Evolutionary conservation across 2,888 invertebrate species (phyloP).

Genomic region (Acleris laterana): DNA sequence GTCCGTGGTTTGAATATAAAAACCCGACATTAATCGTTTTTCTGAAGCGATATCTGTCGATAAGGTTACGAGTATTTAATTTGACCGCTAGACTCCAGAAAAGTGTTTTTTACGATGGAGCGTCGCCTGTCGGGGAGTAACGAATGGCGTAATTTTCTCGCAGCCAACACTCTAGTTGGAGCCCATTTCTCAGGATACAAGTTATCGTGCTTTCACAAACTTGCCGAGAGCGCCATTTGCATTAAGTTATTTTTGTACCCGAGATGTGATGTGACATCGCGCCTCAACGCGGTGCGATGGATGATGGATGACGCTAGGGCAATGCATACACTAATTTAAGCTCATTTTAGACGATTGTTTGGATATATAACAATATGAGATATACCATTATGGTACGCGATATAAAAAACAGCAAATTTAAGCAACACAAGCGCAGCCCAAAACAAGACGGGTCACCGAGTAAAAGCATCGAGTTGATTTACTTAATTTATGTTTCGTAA

Average conservation of each 20-base stretch:
- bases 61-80: conserved; percentile 22
- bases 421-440: no score
- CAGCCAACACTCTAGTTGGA: conserved; percentile 40
- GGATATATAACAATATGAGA: neutral
- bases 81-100: conserved; percentile 15
- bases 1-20: no score
- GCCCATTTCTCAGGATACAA: conserved; percentile 64
- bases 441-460: no score
- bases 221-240: conserved; percentile 54
- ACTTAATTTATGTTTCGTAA: no score
- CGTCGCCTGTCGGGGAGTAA: conserved; percentile 51
- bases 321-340: conserved; percentile 4
- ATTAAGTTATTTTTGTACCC: conserved; percentile 48
- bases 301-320: conserved; percentile 44
- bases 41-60: neutral
- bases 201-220: conserved; percentile 61
- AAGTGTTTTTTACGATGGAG: conserved; percentile 38
- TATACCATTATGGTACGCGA: no score
- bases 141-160: conserved; percentile 51
- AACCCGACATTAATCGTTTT: conserved; percentile 1
- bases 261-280: conserved; percentile 45
- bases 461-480: no score
- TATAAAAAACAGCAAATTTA: no score
- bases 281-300: conserved; percentile 1
- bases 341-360: conserved; percentile 2